Conservation (phyloP, 2,888 invertebrate species). For the Eristalis pertinax region DNA sequence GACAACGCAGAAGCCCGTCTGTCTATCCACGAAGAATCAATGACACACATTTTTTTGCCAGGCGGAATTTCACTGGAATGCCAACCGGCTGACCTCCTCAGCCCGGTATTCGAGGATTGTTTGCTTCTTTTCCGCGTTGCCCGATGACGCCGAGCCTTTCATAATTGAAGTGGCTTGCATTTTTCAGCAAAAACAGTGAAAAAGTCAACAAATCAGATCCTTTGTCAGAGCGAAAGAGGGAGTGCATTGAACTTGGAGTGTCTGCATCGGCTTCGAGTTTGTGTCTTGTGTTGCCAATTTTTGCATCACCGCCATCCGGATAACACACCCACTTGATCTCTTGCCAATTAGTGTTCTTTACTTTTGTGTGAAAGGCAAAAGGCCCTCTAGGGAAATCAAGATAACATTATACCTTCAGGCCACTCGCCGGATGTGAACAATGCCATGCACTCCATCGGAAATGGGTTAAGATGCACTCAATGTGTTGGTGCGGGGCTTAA, state of each 20-base stretch:
- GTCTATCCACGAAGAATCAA: too few species aligned
- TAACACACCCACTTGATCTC: not conserved
- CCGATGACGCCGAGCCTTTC: too few species aligned
- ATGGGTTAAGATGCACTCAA: not conserved
- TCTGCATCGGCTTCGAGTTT: not conserved
- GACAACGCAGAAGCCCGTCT: too few species aligned
- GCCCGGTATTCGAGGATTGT: too few species aligned
- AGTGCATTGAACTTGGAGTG: not conserved
- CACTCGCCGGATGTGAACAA: not conserved
- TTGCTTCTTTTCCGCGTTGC: too few species aligned
- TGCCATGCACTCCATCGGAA: not conserved
- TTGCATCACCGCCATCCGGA: not conserved
- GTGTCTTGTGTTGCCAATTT: not conserved
- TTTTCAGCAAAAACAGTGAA: too few species aligned
- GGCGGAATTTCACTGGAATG: too few species aligned
- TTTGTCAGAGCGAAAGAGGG: not conserved
- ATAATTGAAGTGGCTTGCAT: too few species aligned
- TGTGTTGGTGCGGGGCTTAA: not conserved
- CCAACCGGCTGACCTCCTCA: too few species aligned
- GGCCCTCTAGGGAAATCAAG: not conserved
- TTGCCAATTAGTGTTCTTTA: not conserved
- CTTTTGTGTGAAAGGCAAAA: not conserved
- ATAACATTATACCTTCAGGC: not conserved
- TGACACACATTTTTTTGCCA: too few species aligned
- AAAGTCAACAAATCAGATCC: not conserved